phyloP scores from a whole-genome alignment of 2,113 vertebrate genomes.

The Alaudala cheleensis region DNA sequence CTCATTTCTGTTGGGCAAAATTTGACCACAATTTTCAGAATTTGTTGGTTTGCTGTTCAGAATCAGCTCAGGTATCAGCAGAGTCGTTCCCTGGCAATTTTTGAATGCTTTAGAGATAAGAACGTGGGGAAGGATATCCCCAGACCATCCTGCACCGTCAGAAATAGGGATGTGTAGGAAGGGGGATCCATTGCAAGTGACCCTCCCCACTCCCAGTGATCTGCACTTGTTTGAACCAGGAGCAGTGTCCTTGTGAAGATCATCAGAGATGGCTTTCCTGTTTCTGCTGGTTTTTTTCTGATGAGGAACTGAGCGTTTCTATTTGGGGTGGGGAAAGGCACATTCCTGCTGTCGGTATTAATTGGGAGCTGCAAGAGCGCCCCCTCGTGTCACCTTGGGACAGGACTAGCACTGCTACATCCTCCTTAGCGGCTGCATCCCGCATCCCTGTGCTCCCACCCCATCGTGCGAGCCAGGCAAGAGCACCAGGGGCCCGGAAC shows the following conservation, averaged over 20 bases:
- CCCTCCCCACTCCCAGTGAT: neutral
- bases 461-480: fast-evolving
- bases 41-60: neutral
- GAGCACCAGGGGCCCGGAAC: neutral
- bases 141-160: neutral
- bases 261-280: neutral
- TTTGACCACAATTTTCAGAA: neutral
- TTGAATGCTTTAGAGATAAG: neutral
- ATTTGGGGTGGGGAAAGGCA: neutral
- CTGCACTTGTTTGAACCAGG: neutral
- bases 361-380: neutral
- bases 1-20: neutral
- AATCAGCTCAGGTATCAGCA: neutral
- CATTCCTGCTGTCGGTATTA: fast-evolving
- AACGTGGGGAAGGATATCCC: neutral
- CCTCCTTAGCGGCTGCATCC: neutral
- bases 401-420: neutral
- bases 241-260: neutral
- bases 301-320: neutral
- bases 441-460: fast-evolving
- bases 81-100: neutral
- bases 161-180: neutral
- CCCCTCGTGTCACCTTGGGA: neutral
- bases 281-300: neutral
- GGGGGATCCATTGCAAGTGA: neutral